Evolutionary conservation across 2,888 invertebrate species (phyloP).

Genomic region (Colletes collaris): DNA sequence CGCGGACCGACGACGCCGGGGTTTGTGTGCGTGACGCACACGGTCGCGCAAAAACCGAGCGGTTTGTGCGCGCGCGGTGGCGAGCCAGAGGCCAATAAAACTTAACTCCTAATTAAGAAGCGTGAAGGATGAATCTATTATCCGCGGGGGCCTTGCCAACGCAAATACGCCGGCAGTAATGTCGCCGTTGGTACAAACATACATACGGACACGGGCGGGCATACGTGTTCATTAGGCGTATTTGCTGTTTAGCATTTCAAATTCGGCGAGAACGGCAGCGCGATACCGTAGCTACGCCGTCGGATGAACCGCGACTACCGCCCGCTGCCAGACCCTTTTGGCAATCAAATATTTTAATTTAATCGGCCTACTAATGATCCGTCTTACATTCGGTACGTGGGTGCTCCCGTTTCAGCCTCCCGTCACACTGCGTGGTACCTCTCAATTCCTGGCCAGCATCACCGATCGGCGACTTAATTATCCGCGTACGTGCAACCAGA

Average conservation of each 20-base stretch:
- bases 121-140: conserved; percentile 83
- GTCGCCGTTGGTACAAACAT: conserved; percentile 80
- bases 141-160: conserved; percentile 73
- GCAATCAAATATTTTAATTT: conserved; percentile 83
- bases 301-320: conserved; percentile 35
- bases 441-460: conserved; percentile 6
- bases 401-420: conserved; percentile 11
- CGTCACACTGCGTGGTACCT: conserved; percentile 17
- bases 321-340: conserved; percentile 63
- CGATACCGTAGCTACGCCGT: conserved; percentile 63
- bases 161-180: conserved; percentile 78
- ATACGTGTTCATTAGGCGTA: conserved; percentile 83
- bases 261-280: conserved; percentile 74
- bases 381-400: conserved; percentile 67
- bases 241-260: conserved; percentile 83
- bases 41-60: conserved; percentile 49
- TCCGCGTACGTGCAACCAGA: not conserved
- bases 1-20: not conserved
- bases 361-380: conserved; percentile 80
- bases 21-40: conserved; percentile 34
- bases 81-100: conserved; percentile 81
- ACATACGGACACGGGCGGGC: conserved; percentile 78
- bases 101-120: conserved; percentile 83
- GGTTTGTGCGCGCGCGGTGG: conserved; percentile 42
- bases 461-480: conserved; percentile 24